phyloP scores from a whole-genome alignment of 2,888 invertebrate genomes.

The Tricholauxania praeusta region DNA sequence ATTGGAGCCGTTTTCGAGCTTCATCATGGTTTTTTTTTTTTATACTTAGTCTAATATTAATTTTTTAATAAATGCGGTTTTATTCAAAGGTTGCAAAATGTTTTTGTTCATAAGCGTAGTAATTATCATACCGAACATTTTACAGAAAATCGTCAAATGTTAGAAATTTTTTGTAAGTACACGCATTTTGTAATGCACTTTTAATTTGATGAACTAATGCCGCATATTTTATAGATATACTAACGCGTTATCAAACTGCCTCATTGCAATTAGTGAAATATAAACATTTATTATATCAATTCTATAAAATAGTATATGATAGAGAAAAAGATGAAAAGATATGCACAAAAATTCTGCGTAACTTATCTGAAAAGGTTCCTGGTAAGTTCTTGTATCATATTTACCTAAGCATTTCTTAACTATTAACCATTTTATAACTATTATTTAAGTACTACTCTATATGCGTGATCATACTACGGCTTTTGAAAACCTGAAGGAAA shows the following conservation, averaged over 20 bases:
- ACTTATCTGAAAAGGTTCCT: constrained; percentile 52
- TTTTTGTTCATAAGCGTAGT: constrained; percentile 46
- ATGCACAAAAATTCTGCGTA: constrained; percentile 53
- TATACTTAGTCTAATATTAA: no score
- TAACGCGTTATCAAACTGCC: constrained; percentile 54
- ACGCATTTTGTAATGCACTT: no score
- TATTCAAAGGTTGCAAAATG: constrained; percentile 43
- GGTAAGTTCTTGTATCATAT: constrained; percentile 39
- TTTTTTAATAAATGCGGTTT: no score
- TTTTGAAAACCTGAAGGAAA: constrained; percentile 40
- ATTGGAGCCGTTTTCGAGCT: no score
- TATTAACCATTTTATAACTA: not conserved
- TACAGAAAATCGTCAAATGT: constrained; percentile 38
- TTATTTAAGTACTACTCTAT: constrained; percentile 21
- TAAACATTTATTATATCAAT: constrained; percentile 52
- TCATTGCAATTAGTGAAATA: constrained; percentile 50
- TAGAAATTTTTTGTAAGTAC: constrained; percentile 49
- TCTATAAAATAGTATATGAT: constrained; percentile 53
- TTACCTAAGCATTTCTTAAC: not conserved
- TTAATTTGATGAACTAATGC: not conserved
- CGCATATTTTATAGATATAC: constrained; percentile 45
- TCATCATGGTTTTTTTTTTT: no score
- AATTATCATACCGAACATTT: constrained; percentile 40
- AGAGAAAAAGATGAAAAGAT: constrained; percentile 43
- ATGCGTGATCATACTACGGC: constrained; percentile 36